Evolutionary conservation across 2,797 vertebrate species (phyloP), one percentile per base, ranked within the genome.

Genomic region (Spondyliosoma cantharus): DNA sequence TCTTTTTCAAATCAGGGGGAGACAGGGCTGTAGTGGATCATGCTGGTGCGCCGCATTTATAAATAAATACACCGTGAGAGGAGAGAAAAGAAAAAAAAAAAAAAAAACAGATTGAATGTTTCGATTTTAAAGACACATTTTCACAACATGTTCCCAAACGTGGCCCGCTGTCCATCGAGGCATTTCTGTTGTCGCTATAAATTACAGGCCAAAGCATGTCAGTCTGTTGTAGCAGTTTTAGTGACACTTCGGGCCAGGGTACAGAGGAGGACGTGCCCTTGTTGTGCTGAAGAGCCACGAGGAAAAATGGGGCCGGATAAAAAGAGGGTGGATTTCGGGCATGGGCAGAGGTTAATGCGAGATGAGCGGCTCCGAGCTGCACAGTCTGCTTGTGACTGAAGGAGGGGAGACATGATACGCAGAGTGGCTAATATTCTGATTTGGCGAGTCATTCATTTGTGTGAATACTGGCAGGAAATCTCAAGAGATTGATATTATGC

Each of bases 231-330:
- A 74, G 76, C 42, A 29, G 80, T 79, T 86, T 67, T 57, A 70
- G 74, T 71, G 76, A 77, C 79, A 83, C 91, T 90, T 79, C 22
- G 71, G 88, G 85, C 81, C 65, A 78, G 71, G 64, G 81, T 61
- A 76, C 56, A 72, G 82, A 83, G 89, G 87, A 87, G 84, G 90
- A 90, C 82, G 17, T 72, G 92, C 80, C 93, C 91, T 92, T 93
- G 90, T 89, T 88, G 71, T 79, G 88, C 78, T 67, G 70, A 64
- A 79, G 78, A 89, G 87, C 90, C 82, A 76, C 29, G 70, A 88
- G 86, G 84, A 87, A 81, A 32, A 74, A 75, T 27, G 58, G 60
- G 56, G 50, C 67, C 83, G 7, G 87, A 86, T 88, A 80, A 86
- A 83, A 87, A 86, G 65, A 69, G 67, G 71, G 60, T 74, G 75